Conservation (phyloP, 2,113 vertebrate genomes). For the Varanus komodoensis region DNA sequence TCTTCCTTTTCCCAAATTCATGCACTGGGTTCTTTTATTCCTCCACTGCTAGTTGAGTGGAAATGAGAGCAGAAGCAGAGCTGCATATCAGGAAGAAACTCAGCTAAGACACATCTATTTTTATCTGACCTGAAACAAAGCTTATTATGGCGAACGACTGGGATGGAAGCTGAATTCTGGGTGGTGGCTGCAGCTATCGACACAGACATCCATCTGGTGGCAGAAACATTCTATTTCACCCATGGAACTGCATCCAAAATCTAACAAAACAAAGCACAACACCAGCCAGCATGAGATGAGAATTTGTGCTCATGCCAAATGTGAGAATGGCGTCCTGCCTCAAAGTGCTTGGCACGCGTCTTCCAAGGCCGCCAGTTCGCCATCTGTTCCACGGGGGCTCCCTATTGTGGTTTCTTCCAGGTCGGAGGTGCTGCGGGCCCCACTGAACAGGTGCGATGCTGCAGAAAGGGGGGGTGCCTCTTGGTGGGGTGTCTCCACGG, state of each 20-base stretch:
- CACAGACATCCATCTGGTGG: conserved; percentile 28
- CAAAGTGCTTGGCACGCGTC: background rate
- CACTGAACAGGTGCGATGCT: background rate
- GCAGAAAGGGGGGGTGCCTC: conserved; percentile 20
- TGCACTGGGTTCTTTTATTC: conserved; percentile 56
- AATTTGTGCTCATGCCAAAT: conserved; percentile 34
- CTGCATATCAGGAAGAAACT: conserved; percentile 69
- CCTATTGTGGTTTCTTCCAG: conserved; percentile 28
- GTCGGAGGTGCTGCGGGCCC: conserved; percentile 52
- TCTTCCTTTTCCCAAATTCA: conserved; percentile 59
- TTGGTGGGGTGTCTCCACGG: conserved; percentile 15
- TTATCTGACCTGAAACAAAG: conserved; percentile 75
- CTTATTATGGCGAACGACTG: conserved; percentile 69
- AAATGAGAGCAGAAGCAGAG: conserved; percentile 59
- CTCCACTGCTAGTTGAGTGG: conserved; percentile 60
- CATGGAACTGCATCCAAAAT: background rate
- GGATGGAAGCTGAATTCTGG: conserved; percentile 61
- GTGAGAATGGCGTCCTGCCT: conserved; percentile 35
- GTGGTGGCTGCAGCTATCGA: conserved; percentile 53
- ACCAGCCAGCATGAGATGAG: background rate
- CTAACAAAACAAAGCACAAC: background rate
- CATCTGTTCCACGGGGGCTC: fast-evolving
- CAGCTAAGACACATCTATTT: conserved; percentile 72
- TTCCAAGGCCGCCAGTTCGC: conserved; percentile 25
- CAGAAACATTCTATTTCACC: conserved; percentile 55